phyloP scores from a whole-genome alignment of 2,113 vertebrate genomes.

The Charina bottae region DNA sequence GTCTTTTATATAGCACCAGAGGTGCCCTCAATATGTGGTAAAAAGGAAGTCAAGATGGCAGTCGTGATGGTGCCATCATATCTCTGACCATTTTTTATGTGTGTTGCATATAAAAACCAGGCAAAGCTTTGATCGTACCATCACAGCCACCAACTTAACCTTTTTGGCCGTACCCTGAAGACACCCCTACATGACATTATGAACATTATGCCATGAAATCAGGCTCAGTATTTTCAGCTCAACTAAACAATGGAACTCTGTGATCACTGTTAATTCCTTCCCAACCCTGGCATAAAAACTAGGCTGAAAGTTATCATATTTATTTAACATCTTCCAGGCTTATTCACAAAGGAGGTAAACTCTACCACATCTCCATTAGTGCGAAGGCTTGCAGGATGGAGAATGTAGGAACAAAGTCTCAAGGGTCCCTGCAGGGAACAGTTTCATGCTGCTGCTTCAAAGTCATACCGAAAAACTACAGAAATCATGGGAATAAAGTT shows the following conservation, averaged over 20 bases:
- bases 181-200: too few species aligned
- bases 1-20: not conserved
- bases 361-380: not conserved
- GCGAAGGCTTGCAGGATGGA: not conserved
- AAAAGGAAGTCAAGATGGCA: too few species aligned
- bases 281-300: not conserved
- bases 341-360: not conserved
- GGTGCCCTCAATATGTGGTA: not conserved
- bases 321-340: not conserved
- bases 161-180: too few species aligned
- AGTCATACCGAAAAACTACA: not conserved
- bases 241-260: not conserved
- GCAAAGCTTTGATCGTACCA: too few species aligned
- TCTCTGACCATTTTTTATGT: too few species aligned
- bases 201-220: not conserved
- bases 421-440: not conserved
- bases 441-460: conserved; percentile 5
- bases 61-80: too few species aligned
- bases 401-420: not conserved
- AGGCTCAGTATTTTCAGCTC: not conserved
- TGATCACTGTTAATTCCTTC: not conserved
- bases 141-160: too few species aligned
- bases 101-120: too few species aligned
- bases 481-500: not conserved
- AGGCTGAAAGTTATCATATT: not conserved